A percentile compares a stretch with the other conserved stretches of the same genome.
These are phyloP conservation scores for Chaetorhynchus papuensis DNA, from an alignment of 2,113 vertebrate genomes.

Conservation along the genomic window DNA sequence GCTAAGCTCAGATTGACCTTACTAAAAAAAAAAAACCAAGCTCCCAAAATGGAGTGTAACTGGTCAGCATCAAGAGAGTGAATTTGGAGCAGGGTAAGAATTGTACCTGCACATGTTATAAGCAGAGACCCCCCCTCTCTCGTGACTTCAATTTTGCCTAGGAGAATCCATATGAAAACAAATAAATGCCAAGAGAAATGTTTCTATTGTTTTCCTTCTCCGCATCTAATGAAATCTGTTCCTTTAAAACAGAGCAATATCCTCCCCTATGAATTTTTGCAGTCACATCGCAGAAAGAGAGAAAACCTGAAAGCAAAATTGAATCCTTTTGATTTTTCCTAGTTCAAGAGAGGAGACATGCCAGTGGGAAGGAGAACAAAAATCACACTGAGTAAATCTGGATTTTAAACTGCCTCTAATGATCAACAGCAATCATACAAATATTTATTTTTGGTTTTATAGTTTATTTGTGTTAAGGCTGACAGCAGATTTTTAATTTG, in stretches of 20 bases:
- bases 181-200: constrained; percentile 53
- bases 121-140: background rate
- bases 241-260: constrained; percentile 55
- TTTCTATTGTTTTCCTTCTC: constrained; percentile 51
- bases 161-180: constrained; percentile 34
- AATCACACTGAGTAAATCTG: background rate
- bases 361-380: constrained; percentile 45
- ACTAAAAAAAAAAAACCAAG: background rate
- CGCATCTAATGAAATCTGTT: constrained; percentile 50
- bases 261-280: constrained; percentile 59
- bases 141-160: background rate
- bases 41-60: background rate
- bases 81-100: background rate
- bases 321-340: constrained; percentile 47
- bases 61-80: background rate
- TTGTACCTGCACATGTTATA: background rate
- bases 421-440: constrained; percentile 16
- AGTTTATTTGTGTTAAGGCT: background rate
- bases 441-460: constrained; percentile 25
- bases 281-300: constrained; percentile 16
- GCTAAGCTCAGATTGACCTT: background rate
- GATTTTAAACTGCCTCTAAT: constrained; percentile 23
- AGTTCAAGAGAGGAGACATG: constrained; percentile 26
- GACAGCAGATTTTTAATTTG: background rate
- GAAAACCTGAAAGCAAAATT: constrained; percentile 57